Percentiles rank a stretch among this genome's conserved stretches.
Conservation (phyloP, 2,888 invertebrate genomes). For the Phalera bucephala region DNA sequence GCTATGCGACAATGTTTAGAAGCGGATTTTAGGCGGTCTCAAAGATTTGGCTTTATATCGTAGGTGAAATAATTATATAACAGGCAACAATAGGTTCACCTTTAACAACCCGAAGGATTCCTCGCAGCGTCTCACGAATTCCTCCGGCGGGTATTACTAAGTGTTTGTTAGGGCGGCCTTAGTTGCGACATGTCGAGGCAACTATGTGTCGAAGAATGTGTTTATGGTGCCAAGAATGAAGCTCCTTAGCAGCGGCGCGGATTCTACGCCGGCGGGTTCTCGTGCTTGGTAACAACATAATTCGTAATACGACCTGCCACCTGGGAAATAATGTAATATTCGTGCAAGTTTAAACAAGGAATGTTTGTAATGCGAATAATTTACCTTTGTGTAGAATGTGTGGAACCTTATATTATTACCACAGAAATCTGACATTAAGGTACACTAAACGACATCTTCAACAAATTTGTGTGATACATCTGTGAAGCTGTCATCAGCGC, state of each 20-base stretch:
- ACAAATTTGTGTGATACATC: too few relatives aligned
- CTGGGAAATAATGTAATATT: constrained; percentile 6
- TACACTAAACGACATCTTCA: too few relatives aligned
- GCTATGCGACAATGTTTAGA: constrained; percentile 60
- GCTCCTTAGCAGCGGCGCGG: constrained; percentile 60
- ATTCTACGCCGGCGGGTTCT: constrained; percentile 32
- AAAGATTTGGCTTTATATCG: constrained; percentile 56
- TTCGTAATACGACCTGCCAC: constrained; percentile 21
- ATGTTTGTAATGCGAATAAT: not conserved
- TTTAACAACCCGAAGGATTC: constrained; percentile 62
- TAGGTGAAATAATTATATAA: constrained; percentile 64
- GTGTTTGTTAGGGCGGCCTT: constrained; percentile 62
- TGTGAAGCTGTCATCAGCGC: too few relatives aligned
- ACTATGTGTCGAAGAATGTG: constrained; percentile 82
- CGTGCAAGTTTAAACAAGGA: constrained; percentile 2
- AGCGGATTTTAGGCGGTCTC: constrained; percentile 49
- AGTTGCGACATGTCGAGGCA: constrained; percentile 69
- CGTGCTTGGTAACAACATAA: constrained; percentile 38
- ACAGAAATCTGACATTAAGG: too few relatives aligned
- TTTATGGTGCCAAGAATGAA: constrained; percentile 78
- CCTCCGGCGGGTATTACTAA: constrained; percentile 56
- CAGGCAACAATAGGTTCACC: constrained; percentile 44
- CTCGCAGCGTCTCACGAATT: constrained; percentile 66
- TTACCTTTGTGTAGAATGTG: not conserved
- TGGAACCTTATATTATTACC: too few relatives aligned